Evolutionary conservation across 2,113 vertebrate species (phyloP).

Genomic region (Chloropsis cyanopogon): DNA sequence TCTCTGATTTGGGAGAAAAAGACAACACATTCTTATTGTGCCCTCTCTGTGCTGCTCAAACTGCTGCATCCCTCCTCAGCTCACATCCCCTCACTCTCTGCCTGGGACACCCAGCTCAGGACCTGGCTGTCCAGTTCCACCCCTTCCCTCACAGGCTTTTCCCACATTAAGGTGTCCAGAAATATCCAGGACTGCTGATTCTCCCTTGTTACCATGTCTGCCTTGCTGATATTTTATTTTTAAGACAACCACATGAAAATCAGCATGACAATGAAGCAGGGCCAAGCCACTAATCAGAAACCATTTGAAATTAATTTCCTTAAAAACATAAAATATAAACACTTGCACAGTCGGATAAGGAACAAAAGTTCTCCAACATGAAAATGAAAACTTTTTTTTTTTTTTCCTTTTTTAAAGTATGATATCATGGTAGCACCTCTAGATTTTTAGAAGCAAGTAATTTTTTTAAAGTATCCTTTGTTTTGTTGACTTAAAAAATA

Average conservation of each 20-base stretch:
- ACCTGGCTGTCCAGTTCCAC: not conserved
- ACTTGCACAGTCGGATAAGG: not conserved
- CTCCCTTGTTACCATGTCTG: not conserved
- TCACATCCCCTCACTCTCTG: rapidly evolving
- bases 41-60: rapidly evolving
- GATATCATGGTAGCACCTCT: not conserved
- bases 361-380: not conserved
- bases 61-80: not conserved
- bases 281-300: slow-evolving; percentile 39
- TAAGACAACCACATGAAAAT: slow-evolving; percentile 7
- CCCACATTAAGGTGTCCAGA: not conserved
- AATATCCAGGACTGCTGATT: not conserved
- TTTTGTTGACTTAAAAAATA: not conserved
- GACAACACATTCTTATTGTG: rapidly evolving
- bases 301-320: slow-evolving; percentile 13
- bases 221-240: not conserved
- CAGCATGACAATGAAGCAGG: not conserved
- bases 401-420: not conserved
- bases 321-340: slow-evolving; percentile 18
- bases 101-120: not conserved
- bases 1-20: not conserved
- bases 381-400: not conserved
- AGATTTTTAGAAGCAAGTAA: not conserved
- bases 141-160: not conserved
- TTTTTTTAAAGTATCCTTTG: not conserved